phyloP scores from a whole-genome alignment of 2,113 vertebrate species.

The Mobula birostris region DNA sequence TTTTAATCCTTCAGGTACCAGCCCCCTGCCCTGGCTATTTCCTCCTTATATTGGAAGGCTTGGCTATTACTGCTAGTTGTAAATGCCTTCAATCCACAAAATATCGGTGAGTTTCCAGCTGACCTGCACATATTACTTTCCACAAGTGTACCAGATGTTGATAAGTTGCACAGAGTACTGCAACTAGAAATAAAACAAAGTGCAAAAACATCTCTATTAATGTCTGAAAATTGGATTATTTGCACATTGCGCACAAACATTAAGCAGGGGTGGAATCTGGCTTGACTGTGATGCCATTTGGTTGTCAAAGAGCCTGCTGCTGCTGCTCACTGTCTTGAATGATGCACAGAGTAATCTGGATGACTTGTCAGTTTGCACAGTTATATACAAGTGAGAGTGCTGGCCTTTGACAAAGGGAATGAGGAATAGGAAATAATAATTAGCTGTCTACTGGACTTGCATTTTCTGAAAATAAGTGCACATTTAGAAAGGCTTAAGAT shows the following conservation, averaged over 20 bases:
- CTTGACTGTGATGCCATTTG: background rate
- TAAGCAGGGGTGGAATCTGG: background rate
- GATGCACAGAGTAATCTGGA: background rate
- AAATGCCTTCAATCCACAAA: slow-evolving; percentile 91
- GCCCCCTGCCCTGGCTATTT: slow-evolving; percentile 90
- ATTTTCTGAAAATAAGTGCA: background rate
- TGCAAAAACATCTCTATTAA: background rate
- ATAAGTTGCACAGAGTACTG: too few species aligned
- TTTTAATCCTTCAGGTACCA: slow-evolving; percentile 70
- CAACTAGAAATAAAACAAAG: background rate
- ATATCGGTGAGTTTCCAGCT: slow-evolving; percentile 69
- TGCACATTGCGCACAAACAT: background rate
- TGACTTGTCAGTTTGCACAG: background rate
- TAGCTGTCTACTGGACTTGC: too few species aligned
- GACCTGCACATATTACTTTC: too few species aligned
- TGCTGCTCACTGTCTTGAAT: background rate
- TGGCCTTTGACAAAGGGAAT: background rate
- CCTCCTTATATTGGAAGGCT: slow-evolving; percentile 93
- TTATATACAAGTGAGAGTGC: background rate
- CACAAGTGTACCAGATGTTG: background rate
- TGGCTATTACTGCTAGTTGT: slow-evolving; percentile 93
- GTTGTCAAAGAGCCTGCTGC: background rate
- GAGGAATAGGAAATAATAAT: background rate
- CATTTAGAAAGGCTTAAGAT: background rate
- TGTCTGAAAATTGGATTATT: background rate